These are phyloP conservation scores for Shargacucullia verbasci DNA, from an alignment of 2,888 invertebrate genomes.

Conservation along the genomic window DNA sequence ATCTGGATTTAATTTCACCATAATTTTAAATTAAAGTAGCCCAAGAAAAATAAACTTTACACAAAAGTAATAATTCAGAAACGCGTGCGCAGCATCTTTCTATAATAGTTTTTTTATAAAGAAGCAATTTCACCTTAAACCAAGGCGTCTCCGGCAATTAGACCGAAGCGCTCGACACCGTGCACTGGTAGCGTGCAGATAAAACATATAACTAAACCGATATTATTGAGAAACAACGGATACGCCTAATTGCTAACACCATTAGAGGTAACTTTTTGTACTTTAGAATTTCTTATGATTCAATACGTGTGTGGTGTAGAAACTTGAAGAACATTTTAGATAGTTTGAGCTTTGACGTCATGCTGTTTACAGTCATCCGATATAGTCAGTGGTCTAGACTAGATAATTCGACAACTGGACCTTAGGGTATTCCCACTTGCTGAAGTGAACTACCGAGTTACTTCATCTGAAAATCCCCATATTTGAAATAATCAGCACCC, in stretches of 20 bases:
- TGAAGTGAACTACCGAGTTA: too few species aligned
- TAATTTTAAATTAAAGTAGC: background rate
- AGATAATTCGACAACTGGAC: too few species aligned
- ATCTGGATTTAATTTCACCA: background rate
- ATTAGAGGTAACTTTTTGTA: constrained; percentile 39
- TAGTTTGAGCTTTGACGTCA: too few species aligned
- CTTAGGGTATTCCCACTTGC: too few species aligned
- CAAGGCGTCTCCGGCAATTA: constrained; percentile 73
- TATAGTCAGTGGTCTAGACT: too few species aligned
- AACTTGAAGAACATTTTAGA: too few species aligned
- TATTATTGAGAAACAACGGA: constrained; percentile 73
- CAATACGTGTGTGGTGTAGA: too few species aligned
- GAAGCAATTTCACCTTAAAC: constrained; percentile 58
- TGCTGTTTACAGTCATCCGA: too few species aligned
- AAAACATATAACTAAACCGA: constrained; percentile 61
- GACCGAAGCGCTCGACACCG: constrained; percentile 61
- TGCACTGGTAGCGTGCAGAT: constrained; percentile 72
- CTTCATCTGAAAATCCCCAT: too few species aligned
- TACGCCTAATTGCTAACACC: constrained; percentile 65
- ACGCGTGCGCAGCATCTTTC: constrained; percentile 15
- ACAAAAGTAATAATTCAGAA: constrained; percentile 8
- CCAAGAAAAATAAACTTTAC: background rate
- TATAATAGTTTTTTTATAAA: constrained; percentile 31
- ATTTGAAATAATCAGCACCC: too few species aligned
- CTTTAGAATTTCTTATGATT: constrained; percentile 22